These are phyloP conservation scores for Tenthredo notha DNA, from an alignment of 2,888 invertebrate species.

Conservation along the genomic window DNA sequence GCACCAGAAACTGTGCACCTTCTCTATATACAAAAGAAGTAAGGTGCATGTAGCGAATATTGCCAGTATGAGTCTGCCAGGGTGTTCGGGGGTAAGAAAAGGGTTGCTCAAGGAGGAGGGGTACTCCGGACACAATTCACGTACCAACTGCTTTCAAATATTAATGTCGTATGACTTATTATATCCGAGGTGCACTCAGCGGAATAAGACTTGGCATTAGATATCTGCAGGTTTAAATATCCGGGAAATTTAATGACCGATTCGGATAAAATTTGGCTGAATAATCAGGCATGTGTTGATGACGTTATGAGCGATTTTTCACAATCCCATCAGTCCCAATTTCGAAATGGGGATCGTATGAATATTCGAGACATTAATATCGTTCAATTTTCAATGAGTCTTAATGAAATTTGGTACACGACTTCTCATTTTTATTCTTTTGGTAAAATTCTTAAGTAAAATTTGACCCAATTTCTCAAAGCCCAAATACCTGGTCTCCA, in stretches of 20 bases:
- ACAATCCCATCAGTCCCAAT: background rate
- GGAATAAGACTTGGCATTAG: constrained; percentile 65
- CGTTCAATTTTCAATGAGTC: background rate
- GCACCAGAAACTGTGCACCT: constrained; percentile 52
- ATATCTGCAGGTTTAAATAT: constrained; percentile 24
- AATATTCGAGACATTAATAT: background rate
- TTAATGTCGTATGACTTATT: constrained; percentile 79
- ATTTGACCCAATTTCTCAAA: constrained; percentile 70
- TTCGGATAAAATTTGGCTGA: background rate
- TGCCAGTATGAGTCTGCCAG: constrained; percentile 58
- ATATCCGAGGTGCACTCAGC: constrained; percentile 75
- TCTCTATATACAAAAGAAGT: constrained; percentile 9
- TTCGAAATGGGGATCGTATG: background rate
- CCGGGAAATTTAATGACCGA: background rate
- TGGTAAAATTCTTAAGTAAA: background rate
- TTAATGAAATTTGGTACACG: background rate
- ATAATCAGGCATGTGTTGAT: background rate
- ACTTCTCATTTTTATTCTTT: background rate
- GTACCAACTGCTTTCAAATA: constrained; percentile 78
- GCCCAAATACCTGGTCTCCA: background rate
- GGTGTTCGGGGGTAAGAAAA: background rate
- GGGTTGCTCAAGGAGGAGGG: constrained; percentile 62
- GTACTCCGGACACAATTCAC: constrained; percentile 77
- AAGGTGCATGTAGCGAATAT: constrained; percentile 67
- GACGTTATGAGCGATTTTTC: background rate